phyloP scores from a whole-genome alignment of 92 coral and sea anemone genomes.

The Zoanthus gigantus region DNA sequence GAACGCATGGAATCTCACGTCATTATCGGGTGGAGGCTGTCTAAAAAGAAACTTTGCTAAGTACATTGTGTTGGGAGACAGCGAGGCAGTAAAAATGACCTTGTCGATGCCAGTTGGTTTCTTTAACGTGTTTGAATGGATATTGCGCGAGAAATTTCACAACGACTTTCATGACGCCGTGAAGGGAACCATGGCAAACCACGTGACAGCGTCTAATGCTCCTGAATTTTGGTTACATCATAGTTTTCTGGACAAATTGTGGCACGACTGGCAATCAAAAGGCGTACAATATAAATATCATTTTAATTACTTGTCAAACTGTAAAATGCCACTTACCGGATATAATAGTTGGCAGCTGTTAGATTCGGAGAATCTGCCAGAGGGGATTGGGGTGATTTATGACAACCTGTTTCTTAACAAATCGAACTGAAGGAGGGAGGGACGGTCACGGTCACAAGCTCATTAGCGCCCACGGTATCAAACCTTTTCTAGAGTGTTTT shows the following conservation, averaged over 20 bases:
- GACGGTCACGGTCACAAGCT: too few relatives aligned
- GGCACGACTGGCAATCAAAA: conserved; percentile 81
- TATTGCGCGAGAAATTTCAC: conserved; percentile 68
- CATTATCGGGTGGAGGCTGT: conserved; percentile 70
- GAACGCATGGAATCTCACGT: conserved; percentile 56
- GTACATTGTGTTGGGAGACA: conserved; percentile 28
- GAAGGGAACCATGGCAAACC: conserved; percentile 68
- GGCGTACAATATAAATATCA: conserved; percentile 53
- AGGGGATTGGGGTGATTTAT: conserved; percentile 45
- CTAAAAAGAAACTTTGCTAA: conserved; percentile 62
- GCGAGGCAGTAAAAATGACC: conserved; percentile 33
- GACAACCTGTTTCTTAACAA: too few relatives aligned
- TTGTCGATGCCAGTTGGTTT: conserved; percentile 37
- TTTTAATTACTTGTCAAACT: conserved; percentile 59
- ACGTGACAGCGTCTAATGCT: conserved; percentile 69
- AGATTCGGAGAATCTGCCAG: conserved; percentile 78
- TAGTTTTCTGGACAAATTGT: conserved; percentile 85
- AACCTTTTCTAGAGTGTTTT: too few relatives aligned
- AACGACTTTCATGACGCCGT: conserved; percentile 78
- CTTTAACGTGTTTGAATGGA: conserved; percentile 63
- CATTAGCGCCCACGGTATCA: too few relatives aligned
- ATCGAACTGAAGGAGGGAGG: too few relatives aligned
- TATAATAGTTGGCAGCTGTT: conserved; percentile 79
- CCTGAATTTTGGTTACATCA: conserved; percentile 93
- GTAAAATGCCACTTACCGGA: conserved; percentile 69